Evolutionary conservation across 2,888 invertebrate species (phyloP).

Genomic region (Drosophila colorata): DNA sequence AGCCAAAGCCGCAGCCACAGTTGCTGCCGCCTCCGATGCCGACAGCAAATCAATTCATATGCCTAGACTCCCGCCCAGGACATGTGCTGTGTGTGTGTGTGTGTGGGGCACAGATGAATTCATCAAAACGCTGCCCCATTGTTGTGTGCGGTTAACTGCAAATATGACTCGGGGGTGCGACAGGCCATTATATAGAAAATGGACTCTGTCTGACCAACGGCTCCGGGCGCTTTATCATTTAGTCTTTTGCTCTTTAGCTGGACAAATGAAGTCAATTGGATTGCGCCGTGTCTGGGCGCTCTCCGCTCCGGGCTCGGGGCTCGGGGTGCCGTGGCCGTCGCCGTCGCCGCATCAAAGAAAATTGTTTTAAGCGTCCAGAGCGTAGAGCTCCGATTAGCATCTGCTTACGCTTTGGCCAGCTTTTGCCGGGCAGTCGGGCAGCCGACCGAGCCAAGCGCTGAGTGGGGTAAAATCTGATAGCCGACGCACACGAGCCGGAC

Average conservation of each 20-base stretch:
- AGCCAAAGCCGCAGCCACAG: conserved; percentile 24
- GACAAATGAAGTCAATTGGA: conserved; percentile 80
- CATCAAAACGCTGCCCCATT: conserved; percentile 64
- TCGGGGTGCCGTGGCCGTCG: background rate
- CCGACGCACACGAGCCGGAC: conserved; percentile 21
- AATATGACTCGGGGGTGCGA: conserved; percentile 72
- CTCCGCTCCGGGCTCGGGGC: conserved; percentile 4
- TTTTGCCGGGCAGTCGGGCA: conserved; percentile 28
- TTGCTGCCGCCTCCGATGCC: conserved; percentile 39
- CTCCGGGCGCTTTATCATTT: conserved; percentile 65
- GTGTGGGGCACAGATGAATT: conserved; percentile 51
- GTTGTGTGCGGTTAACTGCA: conserved; percentile 71
- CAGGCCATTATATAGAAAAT: conserved; percentile 57
- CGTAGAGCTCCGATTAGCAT: conserved; percentile 71
- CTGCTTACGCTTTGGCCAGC: conserved; percentile 46
- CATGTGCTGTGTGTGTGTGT: conserved; percentile 11
- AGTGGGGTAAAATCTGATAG: conserved; percentile 40
- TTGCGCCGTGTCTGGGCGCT: conserved; percentile 48
- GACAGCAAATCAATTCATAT: conserved; percentile 80
- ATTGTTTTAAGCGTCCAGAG: conserved; percentile 75
- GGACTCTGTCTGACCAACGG: conserved; percentile 50
- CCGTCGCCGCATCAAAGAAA: conserved; percentile 71
- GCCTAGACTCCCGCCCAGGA: conserved; percentile 35
- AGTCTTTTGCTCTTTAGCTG: conserved; percentile 64
- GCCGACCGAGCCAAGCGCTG: conserved; percentile 28